These are phyloP conservation scores for Homarus americanus DNA, from an alignment of 1,140 invertebrate genomes.

Conservation along the genomic window DNA sequence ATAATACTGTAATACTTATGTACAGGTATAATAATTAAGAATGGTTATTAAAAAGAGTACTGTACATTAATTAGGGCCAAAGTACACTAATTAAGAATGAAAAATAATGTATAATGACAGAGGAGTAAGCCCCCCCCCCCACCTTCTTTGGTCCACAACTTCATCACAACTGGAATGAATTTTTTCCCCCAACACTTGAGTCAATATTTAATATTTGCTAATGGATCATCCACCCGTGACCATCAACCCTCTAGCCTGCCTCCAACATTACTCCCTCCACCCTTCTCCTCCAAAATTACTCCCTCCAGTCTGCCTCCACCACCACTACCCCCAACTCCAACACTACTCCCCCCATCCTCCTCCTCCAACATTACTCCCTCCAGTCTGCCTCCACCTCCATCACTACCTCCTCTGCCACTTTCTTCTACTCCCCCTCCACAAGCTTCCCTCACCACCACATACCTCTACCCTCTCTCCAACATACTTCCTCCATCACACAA, in stretches of 20 bases:
- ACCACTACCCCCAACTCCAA: not conserved
- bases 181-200: not conserved
- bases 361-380: not conserved
- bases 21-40: no score
- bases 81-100: no score
- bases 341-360: not conserved
- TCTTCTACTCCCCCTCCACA: not conserved
- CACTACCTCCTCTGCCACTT: not conserved
- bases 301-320: not conserved
- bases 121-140: not conserved
- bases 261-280: not conserved
- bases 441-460: not conserved
- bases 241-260: not conserved
- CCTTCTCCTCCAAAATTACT: not conserved
- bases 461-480: not conserved
- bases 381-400: not conserved
- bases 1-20: no score
- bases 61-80: no score
- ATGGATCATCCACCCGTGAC: not conserved
- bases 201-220: no score
- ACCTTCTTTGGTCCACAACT: not conserved
- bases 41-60: no score
- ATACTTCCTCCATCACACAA: not conserved
- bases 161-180: no score
- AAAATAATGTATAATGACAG: no score